Evolutionary conservation across 2,888 invertebrate genomes (phyloP).

Genomic region (Hoplodrina blanda): DNA sequence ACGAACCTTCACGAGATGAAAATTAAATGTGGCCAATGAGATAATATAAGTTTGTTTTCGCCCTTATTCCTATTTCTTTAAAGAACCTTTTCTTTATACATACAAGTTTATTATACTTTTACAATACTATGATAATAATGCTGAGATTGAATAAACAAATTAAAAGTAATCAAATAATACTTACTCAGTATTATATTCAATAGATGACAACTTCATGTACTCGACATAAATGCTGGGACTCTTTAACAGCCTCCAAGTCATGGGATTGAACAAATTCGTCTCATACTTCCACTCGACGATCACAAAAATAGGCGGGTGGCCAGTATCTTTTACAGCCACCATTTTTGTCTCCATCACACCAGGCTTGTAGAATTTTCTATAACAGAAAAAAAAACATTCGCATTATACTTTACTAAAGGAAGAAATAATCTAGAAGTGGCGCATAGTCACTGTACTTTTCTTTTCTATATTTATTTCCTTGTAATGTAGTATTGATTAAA

Average conservation of each 20-base stretch:
- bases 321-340: slow-evolving; percentile 92
- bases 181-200: slow-evolving; percentile 93
- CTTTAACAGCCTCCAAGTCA: slow-evolving; percentile 95
- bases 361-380: slow-evolving; percentile 92
- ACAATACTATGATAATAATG: too few species aligned
- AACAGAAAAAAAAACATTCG: slow-evolving; percentile 44
- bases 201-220: slow-evolving; percentile 92
- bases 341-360: slow-evolving; percentile 93
- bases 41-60: too few species aligned
- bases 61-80: too few species aligned
- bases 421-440: too few species aligned
- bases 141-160: too few species aligned
- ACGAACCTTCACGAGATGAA: too few species aligned
- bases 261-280: slow-evolving; percentile 94
- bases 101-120: too few species aligned
- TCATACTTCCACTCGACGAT: slow-evolving; percentile 95
- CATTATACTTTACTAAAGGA: too few species aligned
- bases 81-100: too few species aligned
- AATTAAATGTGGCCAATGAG: too few species aligned
- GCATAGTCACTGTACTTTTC: not conserved
- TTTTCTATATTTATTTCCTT: not conserved
- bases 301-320: slow-evolving; percentile 91
- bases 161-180: slow-evolving; percentile 57
- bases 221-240: slow-evolving; percentile 94
- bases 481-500: too few species aligned